Evolutionary conservation across 2,888 invertebrate species (phyloP), one percentile per base, ranked within the genome.

Genomic region (Nowickia ferox): DNA sequence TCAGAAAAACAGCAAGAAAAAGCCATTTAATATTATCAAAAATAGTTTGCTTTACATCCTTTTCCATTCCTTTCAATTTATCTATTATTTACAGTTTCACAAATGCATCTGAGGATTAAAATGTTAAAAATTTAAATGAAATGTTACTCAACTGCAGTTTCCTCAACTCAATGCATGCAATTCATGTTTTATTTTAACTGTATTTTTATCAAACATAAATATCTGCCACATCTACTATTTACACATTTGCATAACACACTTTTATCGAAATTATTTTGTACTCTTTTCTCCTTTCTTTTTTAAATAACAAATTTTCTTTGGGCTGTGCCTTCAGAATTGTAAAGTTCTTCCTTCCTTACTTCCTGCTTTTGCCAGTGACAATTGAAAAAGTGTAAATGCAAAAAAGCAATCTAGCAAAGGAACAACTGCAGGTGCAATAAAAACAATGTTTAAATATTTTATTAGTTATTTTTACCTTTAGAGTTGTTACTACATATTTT

Each of bases 41-140:
- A 15, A n/a, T 11, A 38, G 59, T 48, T 9, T 22, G 11, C 57
- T 44, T 44, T 5, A 51, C 15, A 48, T 40, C 15, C 38, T 10
- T 48, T 51, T 30, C 6, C 8, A 13, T 19, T 51, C 10, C 42
- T 15, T 59, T 44, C 42, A 71, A 71, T 75, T 75, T 72, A 72
- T 48, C 57, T 77, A 48, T 71, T 42, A 83, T 51, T 59, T 66
- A 59, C 51, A 66, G 46, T 19, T 40, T 71, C 38, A 65, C 57
- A 63, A 66, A 57, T 72, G 80, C 80, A 87, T 84, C 74, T 75
- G 80, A 77, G 87, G 87, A 88, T 88, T 88, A 88, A 88, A 88
- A 87, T 87, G 84, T 88, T 87, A 87, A 87, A 87, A 88, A 87
- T 87, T 87, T 78, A 88, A 81, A 87, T 84, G 76, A 87, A 87